These are phyloP conservation scores for Ornithoptera alexandrae DNA, from an alignment of 2,888 invertebrate genomes.

Conservation along the genomic window DNA sequence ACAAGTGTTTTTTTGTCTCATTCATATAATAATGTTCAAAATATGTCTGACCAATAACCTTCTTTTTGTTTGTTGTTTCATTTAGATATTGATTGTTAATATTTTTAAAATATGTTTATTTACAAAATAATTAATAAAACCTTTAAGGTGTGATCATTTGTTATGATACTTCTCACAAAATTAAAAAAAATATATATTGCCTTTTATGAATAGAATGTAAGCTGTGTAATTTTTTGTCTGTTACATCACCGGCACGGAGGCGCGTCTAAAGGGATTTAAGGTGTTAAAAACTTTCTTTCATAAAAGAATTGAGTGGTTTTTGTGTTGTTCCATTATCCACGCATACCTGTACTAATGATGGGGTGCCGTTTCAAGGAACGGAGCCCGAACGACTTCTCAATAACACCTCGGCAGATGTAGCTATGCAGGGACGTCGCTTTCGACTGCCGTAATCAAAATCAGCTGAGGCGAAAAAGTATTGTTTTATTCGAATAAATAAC, in stretches of 20 bases:
- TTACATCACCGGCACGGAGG: slow-evolving; percentile 13
- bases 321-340: slow-evolving; percentile 44
- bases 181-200: not conserved
- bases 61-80: too few species aligned
- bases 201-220: slow-evolving; percentile 5
- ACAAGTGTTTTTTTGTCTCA: too few species aligned
- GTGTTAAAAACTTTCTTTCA: slow-evolving; percentile 54
- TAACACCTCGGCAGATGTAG: slow-evolving; percentile 58
- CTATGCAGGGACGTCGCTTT: slow-evolving; percentile 30
- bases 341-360: slow-evolving; percentile 71
- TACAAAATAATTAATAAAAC: too few species aligned
- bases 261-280: slow-evolving; percentile 18
- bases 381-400: slow-evolving; percentile 50
- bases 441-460: slow-evolving; percentile 16
- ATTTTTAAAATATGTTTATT: too few species aligned
- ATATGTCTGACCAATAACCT: too few species aligned
- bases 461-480: not conserved
- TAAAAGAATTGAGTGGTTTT: slow-evolving; percentile 42
- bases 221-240: slow-evolving; percentile 19
- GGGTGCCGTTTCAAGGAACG: slow-evolving; percentile 48
- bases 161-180: too few species aligned
- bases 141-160: too few species aligned
- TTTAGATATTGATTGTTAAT: too few species aligned
- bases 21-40: too few species aligned
- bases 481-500: too few species aligned